phyloP scores from a whole-genome alignment of 1,140 invertebrate species.

The Drosophila sulfurigaster region DNA sequence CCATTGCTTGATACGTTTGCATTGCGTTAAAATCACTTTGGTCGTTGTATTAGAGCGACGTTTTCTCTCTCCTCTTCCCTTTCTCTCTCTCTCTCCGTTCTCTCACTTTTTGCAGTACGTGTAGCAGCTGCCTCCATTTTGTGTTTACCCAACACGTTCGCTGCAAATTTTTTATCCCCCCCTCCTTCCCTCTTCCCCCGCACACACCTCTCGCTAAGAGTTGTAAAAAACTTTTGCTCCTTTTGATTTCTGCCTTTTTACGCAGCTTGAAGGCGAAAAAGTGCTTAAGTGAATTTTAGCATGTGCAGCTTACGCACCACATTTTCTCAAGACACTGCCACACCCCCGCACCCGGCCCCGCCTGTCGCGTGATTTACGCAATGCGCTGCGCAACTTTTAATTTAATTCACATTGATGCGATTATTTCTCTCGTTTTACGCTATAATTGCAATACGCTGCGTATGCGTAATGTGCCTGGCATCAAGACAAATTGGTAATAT shows the following conservation, averaged over 20 bases:
- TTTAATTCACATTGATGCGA: conserved; percentile 78
- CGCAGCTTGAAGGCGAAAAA: conserved; percentile 49
- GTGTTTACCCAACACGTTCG: conserved; percentile 54
- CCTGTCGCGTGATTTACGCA: conserved; percentile 66
- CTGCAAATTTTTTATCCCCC: conserved; percentile 62
- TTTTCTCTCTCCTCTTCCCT: neutral
- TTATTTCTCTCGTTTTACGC: conserved; percentile 61
- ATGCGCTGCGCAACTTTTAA: conserved; percentile 68
- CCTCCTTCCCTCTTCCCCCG: neutral
- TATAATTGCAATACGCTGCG: conserved; percentile 68
- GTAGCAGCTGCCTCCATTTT: conserved; percentile 4
- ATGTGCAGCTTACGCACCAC: conserved; percentile 70
- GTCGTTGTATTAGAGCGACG: conserved; percentile 27
- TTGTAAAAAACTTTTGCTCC: conserved; percentile 56
- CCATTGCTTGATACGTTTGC: conserved; percentile 25
- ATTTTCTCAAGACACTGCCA: neutral
- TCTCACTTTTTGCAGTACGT: conserved; percentile 3
- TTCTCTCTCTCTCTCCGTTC: neutral
- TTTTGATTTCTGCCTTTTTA: conserved; percentile 67
- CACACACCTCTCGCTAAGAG: neutral
- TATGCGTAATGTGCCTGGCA: conserved; percentile 47
- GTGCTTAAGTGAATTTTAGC: conserved; percentile 76
- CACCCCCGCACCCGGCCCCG: neutral
- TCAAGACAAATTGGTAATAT: conserved; percentile 16
- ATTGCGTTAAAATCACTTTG: conserved; percentile 54